phyloP scores from a whole-genome alignment of 2,888 invertebrate genomes.

The Eupithecia insigniata region DNA sequence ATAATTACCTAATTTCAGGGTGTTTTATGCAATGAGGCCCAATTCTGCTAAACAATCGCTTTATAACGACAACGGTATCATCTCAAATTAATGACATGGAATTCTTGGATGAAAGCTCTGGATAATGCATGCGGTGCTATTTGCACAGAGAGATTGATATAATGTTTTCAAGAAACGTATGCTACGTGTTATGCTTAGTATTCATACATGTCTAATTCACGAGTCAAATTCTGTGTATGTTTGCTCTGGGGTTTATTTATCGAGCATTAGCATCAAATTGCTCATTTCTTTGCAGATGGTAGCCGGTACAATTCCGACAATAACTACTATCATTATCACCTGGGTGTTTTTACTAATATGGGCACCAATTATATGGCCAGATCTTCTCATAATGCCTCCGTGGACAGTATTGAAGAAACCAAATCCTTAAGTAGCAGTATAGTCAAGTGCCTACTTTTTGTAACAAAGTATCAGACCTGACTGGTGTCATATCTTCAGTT shows the following conservation, averaged over 20 bases:
- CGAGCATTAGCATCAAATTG: background rate
- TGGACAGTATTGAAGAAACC: conserved; percentile 16
- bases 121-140: no score
- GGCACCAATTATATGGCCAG: conserved; percentile 68
- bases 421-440: no score
- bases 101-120: no score
- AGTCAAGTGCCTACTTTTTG: background rate
- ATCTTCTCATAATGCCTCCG: conserved; percentile 39
- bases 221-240: background rate
- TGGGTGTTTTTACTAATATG: conserved; percentile 56
- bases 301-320: conserved; percentile 64
- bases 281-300: conserved; percentile 55
- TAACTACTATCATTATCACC: conserved; percentile 54
- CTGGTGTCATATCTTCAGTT: background rate
- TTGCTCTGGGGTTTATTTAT: background rate
- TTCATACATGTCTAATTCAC: background rate
- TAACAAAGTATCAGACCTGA: background rate
- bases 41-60: background rate
- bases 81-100: no score
- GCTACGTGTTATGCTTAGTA: no score
- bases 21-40: no score
- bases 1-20: background rate
- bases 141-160: no score
- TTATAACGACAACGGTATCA: no score
- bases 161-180: no score